These are phyloP conservation scores for Dugesia japonica DNA, from an alignment of 2,888 invertebrate species.

Conservation along the genomic window DNA sequence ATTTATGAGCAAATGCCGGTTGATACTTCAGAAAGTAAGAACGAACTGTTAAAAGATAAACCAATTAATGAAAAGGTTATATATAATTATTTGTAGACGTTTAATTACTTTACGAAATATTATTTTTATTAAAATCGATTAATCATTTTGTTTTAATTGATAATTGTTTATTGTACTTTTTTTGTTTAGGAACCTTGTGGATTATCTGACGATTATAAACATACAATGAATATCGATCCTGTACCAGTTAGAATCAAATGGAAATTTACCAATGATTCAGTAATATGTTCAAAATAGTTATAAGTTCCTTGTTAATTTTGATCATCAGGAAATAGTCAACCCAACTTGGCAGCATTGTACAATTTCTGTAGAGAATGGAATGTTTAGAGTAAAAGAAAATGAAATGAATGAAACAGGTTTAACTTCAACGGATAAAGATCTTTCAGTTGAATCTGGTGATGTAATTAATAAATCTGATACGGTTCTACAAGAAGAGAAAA, in stretches of 20 bases:
- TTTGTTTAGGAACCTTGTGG: too few relatives aligned
- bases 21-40: not conserved
- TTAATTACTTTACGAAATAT: too few relatives aligned
- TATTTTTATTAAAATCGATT: too few relatives aligned
- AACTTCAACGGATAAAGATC: not conserved
- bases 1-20: not conserved
- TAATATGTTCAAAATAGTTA: not conserved
- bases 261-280: slow-evolving; percentile 6
- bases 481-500: not conserved
- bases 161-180: too few relatives aligned
- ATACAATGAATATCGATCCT: not conserved
- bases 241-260: not conserved
- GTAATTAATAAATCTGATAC: not conserved
- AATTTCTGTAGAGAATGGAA: not conserved
- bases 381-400: not conserved
- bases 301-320: not conserved
- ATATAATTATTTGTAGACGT: too few relatives aligned
- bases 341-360: not conserved
- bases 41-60: not conserved
- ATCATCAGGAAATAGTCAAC: not conserved
- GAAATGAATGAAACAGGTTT: not conserved
- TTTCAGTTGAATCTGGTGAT: not conserved
- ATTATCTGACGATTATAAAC: too few relatives aligned
- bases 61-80: not conserved
- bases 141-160: too few relatives aligned